These are phyloP conservation scores for Cichladusa arquata DNA, from an alignment of 2,113 vertebrate species.

Conservation along the genomic window DNA sequence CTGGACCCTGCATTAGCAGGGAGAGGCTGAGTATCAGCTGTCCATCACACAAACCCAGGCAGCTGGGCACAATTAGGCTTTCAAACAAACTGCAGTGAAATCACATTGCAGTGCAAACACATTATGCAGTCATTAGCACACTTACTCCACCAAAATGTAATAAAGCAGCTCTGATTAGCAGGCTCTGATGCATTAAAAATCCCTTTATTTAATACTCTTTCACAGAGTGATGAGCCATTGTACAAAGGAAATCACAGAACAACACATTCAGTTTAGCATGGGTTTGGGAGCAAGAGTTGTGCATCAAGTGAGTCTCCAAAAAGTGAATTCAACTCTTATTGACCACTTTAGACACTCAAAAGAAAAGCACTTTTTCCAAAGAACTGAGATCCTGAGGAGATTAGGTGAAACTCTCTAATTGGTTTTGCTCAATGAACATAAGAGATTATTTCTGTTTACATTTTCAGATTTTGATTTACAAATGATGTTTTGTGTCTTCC, in stretches of 20 bases:
- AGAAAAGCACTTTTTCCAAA: background rate
- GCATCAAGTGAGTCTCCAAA: background rate
- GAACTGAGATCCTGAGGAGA: background rate
- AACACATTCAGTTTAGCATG: background rate
- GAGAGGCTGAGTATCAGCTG: background rate
- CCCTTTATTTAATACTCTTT: background rate
- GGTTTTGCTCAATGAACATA: background rate
- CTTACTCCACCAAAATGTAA: conserved; percentile 5
- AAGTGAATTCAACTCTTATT: background rate
- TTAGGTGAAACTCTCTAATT: background rate
- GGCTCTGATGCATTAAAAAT: background rate
- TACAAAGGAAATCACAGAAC: background rate
- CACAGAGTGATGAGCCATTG: background rate
- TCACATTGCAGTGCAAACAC: conserved; percentile 45
- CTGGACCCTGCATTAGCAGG: background rate
- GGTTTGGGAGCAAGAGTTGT: background rate
- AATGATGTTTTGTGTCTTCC: background rate
- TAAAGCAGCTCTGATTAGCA: conserved; percentile 23
- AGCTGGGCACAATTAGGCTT: conserved; percentile 50
- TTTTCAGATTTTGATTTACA: background rate
- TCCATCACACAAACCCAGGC: conserved; percentile 9
- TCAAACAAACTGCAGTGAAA: conserved; percentile 19
- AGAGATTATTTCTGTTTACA: background rate
- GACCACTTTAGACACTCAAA: background rate
- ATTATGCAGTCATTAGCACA: conserved; percentile 54